Evolutionary conservation across 2,797 vertebrate genomes (phyloP).

Genomic region (Phalloptychus januarius): DNA sequence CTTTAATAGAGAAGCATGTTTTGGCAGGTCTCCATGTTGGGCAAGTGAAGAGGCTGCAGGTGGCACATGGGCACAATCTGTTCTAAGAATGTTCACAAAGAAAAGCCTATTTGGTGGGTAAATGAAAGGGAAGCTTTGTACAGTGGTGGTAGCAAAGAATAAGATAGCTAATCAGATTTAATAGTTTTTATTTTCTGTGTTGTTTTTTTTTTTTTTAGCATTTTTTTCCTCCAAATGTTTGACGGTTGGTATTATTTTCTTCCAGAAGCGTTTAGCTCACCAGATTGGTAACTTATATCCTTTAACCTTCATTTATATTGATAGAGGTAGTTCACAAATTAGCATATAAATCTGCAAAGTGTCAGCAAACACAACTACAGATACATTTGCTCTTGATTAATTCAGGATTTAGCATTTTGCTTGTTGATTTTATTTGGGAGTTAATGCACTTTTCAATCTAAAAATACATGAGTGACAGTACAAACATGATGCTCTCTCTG

Average conservation of each 20-base stretch:
- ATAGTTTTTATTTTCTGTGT: slow-evolving; percentile 30
- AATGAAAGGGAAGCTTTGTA: slow-evolving; percentile 16
- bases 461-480: neutral
- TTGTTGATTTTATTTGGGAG: neutral
- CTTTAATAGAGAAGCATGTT: slow-evolving; percentile 11
- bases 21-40: slow-evolving; percentile 50
- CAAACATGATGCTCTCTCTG: neutral
- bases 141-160: neutral
- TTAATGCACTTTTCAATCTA: neutral
- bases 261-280: slow-evolving; percentile 17
- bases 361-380: too few species aligned
- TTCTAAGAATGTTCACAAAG: slow-evolving; percentile 29
- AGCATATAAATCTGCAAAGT: neutral
- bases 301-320: neutral
- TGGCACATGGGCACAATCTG: slow-evolving; percentile 47
- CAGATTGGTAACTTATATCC: neutral
- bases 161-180: slow-evolving; percentile 21
- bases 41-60: slow-evolving; percentile 50
- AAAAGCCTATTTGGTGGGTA: slow-evolving; percentile 36
- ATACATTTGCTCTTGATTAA: neutral
- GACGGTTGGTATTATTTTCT: slow-evolving; percentile 22
- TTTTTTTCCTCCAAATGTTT: slow-evolving; percentile 1
- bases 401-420: neutral
- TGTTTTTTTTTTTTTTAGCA: slow-evolving; percentile 25
- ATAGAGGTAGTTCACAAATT: neutral